Conservation (phyloP, 2,113 vertebrate species). For the Hiodon tergisus region DNA sequence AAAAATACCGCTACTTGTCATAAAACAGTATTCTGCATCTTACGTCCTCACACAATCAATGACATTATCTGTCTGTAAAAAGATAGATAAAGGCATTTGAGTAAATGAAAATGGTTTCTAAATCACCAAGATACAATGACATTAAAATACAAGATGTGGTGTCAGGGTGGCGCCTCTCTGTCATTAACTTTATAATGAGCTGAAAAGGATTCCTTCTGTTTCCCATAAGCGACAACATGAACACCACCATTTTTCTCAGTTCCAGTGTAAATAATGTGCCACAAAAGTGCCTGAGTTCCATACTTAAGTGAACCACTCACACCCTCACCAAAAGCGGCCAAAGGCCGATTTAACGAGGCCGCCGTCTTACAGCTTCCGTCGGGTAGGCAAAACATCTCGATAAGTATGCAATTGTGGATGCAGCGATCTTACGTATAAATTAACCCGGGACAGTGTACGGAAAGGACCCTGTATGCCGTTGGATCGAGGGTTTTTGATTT, state of each 20-base stretch:
- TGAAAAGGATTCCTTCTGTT: too few relatives aligned
- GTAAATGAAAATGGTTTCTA: too few relatives aligned
- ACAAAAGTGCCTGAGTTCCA: conserved; percentile 7
- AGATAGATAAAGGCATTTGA: too few relatives aligned
- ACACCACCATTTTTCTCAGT: background rate
- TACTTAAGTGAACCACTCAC: conserved; percentile 38
- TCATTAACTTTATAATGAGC: too few relatives aligned
- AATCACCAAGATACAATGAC: too few relatives aligned
- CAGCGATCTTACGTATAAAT: conserved; percentile 66
- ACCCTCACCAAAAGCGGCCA: conserved; percentile 33
- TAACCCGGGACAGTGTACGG: conserved; percentile 51
- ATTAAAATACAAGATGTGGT: too few relatives aligned
- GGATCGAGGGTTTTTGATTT: conserved; percentile 22
- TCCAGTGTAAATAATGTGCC: background rate
- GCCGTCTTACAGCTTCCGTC: conserved; percentile 69
- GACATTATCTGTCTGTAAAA: too few relatives aligned
- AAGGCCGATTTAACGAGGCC: conserved; percentile 71
- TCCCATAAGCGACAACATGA: background rate
- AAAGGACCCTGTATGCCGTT: conserved; percentile 38
- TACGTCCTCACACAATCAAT: too few relatives aligned
- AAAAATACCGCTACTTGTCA: too few relatives aligned
- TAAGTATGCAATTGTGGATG: conserved; percentile 71
- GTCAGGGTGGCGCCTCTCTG: too few relatives aligned
- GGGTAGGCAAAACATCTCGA: conserved; percentile 73
- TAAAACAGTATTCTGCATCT: too few relatives aligned